These are phyloP conservation scores for Amazona ochrocephala DNA, from an alignment of 2,797 vertebrate genomes.

Conservation along the genomic window DNA sequence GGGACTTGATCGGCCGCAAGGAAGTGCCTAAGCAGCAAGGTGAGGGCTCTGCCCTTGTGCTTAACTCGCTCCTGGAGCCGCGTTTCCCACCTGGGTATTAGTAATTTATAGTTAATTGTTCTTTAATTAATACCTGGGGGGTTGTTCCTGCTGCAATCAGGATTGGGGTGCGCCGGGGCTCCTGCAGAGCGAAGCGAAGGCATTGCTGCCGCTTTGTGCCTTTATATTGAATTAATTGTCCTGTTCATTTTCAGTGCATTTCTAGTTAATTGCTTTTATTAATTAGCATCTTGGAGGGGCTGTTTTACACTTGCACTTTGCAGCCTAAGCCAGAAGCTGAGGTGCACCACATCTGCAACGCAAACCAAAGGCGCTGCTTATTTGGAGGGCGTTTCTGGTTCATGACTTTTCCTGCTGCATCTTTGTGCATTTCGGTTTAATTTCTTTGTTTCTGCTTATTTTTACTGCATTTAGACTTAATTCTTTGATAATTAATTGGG, in stretches of 20 bases:
- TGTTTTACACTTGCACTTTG: too few species aligned
- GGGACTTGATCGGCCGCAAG: constrained; percentile 96
- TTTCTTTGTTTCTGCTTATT: not conserved
- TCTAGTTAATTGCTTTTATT: not conserved
- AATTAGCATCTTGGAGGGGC: not conserved
- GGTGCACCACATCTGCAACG: too few species aligned
- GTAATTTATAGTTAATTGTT: not conserved
- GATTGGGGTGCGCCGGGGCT: not conserved
- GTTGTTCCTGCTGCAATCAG: not conserved
- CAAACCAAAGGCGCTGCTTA: not conserved
- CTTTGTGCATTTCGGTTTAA: not conserved
- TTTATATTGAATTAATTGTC: not conserved
- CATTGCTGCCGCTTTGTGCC: not conserved
- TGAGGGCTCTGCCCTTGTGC: constrained; percentile 38
- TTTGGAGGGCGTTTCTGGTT: not conserved
- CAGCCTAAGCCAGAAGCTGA: not conserved
- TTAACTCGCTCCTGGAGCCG: too few species aligned
- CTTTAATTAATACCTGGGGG: not conserved
- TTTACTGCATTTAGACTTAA: not conserved
- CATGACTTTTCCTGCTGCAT: not conserved
- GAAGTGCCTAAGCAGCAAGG: constrained; percentile 98
- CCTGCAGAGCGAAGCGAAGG: not conserved
- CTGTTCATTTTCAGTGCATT: not conserved
- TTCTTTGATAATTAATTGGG: not conserved
- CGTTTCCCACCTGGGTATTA: not conserved